Conservation (phyloP, 1,140 invertebrate genomes). For the Protaetia brevitarsis region DNA sequence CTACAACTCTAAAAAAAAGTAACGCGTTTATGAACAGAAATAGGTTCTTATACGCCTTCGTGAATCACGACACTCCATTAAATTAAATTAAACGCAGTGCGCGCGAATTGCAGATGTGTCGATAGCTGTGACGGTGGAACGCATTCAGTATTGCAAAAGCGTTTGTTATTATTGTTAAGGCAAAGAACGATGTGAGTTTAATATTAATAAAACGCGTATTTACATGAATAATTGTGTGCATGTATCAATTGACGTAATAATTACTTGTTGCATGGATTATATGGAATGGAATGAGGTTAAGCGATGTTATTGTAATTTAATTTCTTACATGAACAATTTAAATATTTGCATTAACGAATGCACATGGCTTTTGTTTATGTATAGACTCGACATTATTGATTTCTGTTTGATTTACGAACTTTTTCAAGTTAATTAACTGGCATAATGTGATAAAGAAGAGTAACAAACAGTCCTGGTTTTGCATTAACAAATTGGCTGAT, state of each 20-base stretch:
- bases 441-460: no score
- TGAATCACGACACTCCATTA: not conserved
- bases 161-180: not conserved
- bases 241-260: constrained; percentile 3
- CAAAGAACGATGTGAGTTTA: not conserved
- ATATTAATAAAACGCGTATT: constrained; percentile 4
- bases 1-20: not conserved
- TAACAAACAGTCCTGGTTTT: no score
- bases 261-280: not conserved
- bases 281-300: not conserved
- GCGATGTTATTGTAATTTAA: no score
- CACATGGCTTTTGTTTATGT: no score
- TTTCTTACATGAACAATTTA: no score
- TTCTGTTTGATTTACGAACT: no score
- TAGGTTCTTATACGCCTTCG: not conserved
- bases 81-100: not conserved
- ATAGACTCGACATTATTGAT: no score
- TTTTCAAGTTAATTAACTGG: no score
- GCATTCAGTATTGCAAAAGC: constrained; percentile 1
- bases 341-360: no score
- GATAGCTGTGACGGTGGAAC: not conserved
- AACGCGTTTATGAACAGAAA: not conserved
- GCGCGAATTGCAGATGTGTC: not conserved
- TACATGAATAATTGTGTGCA: not conserved
- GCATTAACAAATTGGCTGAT: no score